Conservation (phyloP, 2,113 vertebrate genomes). For the Chitala chitala region DNA sequence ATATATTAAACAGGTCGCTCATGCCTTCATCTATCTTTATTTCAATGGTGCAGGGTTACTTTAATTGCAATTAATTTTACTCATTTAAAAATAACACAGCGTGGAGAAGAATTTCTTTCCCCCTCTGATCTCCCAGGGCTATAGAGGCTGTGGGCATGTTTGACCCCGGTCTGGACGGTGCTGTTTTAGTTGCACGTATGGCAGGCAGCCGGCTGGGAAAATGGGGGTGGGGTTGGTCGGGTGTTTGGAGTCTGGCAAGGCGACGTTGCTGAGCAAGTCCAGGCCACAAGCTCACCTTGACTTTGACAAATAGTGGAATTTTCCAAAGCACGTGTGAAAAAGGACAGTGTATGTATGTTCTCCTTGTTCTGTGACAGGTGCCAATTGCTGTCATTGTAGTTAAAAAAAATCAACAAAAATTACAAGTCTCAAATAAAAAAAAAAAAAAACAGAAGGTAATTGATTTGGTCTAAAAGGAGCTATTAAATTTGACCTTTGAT, state of each 20-base stretch:
- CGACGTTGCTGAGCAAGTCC: neutral
- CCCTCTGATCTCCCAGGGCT: constrained; percentile 28
- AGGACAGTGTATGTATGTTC: neutral
- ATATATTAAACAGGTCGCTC: constrained; percentile 27
- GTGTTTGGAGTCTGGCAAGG: constrained; percentile 20
- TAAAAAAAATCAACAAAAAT: neutral
- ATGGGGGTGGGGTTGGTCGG: neutral
- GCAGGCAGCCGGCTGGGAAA: too few species aligned
- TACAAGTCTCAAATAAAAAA: neutral
- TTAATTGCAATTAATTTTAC: constrained; percentile 48
- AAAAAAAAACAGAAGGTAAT: neutral
- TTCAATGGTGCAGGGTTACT: constrained; percentile 39
- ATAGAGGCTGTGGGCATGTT: constrained; percentile 31
- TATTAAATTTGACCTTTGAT: constrained; percentile 11
- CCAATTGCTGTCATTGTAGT: neutral
- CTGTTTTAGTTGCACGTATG: constrained; percentile 25
- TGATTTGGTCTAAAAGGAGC: neutral
- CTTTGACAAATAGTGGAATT: neutral
- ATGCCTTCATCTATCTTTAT: constrained; percentile 43
- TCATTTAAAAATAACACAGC: constrained; percentile 35
- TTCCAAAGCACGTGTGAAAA: neutral
- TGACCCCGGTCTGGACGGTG: constrained; percentile 15
- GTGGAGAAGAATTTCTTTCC: constrained; percentile 23
- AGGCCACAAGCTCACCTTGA: neutral
- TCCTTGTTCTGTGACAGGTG: neutral